These are phyloP conservation scores for Rhimphoctona megacephalus DNA, from an alignment of 2,888 invertebrate species.

Conservation along the genomic window DNA sequence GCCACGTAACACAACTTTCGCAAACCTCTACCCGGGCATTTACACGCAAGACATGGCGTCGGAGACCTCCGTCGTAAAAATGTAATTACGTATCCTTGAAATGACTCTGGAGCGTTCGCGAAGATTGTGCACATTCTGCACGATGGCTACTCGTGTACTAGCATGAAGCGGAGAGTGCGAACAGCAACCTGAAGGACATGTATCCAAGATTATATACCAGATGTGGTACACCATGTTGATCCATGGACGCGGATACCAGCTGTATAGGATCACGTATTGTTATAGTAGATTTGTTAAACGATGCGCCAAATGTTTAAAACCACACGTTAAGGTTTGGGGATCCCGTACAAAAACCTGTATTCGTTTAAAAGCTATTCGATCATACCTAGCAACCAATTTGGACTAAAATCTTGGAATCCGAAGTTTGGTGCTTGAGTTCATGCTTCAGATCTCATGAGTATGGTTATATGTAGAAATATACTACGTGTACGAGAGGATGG, in stretches of 20 bases:
- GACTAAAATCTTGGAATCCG: too few species aligned
- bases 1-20: slow-evolving; percentile 18
- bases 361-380: not conserved
- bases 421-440: too few species aligned
- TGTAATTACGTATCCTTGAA: slow-evolving; percentile 74
- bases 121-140: slow-evolving; percentile 58
- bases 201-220: not conserved
- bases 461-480: too few species aligned
- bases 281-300: too few species aligned
- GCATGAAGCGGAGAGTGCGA: slow-evolving; percentile 43
- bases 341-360: not conserved
- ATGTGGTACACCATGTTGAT: not conserved
- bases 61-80: slow-evolving; percentile 75
- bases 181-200: slow-evolving; percentile 25
- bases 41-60: slow-evolving; percentile 69
- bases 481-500: not conserved
- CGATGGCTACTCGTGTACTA: slow-evolving; percentile 42
- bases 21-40: slow-evolving; percentile 33
- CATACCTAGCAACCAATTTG: too few species aligned
- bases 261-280: too few species aligned
- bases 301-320: too few species aligned
- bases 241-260: not conserved
- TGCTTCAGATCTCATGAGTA: too few species aligned
- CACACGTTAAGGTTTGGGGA: too few species aligned
- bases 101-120: slow-evolving; percentile 53